Base-by-base conservation (phyloP, 2,888 invertebrate species). In the Esperia sulphurella region DNA sequence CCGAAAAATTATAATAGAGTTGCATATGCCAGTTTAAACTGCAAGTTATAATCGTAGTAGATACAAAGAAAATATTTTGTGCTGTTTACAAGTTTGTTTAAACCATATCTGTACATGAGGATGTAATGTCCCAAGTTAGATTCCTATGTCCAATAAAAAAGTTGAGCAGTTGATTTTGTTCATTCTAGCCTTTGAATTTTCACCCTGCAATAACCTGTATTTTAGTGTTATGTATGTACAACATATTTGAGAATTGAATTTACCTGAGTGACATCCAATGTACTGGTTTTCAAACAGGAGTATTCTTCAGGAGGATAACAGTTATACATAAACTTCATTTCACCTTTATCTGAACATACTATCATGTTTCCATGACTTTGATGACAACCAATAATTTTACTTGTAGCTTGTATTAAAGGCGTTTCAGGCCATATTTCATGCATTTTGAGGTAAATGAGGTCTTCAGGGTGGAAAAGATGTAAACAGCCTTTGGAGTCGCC, bases 251-350 rank as follows among this genome's bases (percentile, higher is more conserved):
- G 21, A 21, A 12, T 37, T 35, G 3, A 12, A 37, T 39, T 57
- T 71, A 90, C 90, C 81, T 84, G 82, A 49, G 88, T 90, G 33
- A 89, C 79, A 61, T 86, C 84, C 58, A 75, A 68, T 46, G 86
- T 85, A 46, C 68, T 74, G 38, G 83, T 82, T 52, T 65, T 68
- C 4, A 87, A 58, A 53, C 62, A 75, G 21, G 74, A 64, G 58
- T 82, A 89, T 53, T 83, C 76, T 50, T 79, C 71, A 35, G 86
- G 86, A 12, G 90, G 90, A 59, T 72, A 68, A 45, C 80, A 79
- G 53, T 89, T 89, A 54, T 89, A 86, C 58, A 88, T 65, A 57
- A 88, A 86, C 50, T 85, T 86, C 1, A 90, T 82, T 64, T 83
- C 83, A 12, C 90, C 89, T 54, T 79, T 79, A 57, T 88, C 86